Conservation (phyloP, 2,797 vertebrate species). For the Eremophila alpestris region DNA sequence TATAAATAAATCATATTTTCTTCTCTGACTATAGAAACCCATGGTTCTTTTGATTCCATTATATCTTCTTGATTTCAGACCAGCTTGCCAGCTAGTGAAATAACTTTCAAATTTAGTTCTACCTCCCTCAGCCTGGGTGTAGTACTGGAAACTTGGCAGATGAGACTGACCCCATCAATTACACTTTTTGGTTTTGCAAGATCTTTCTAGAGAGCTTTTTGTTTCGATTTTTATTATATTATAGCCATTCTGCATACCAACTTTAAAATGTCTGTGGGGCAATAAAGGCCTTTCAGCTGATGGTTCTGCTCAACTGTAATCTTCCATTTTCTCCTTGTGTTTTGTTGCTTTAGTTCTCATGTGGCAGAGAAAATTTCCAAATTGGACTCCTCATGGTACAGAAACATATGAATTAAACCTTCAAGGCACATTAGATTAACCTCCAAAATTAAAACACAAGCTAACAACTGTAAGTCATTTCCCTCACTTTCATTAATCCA, state of each 20-base stretch:
- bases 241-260: background rate
- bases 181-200: background rate
- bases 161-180: background rate
- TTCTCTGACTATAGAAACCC: background rate
- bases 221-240: background rate
- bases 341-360: background rate
- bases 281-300: background rate
- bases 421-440: background rate
- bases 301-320: background rate
- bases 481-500: background rate
- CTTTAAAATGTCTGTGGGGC: background rate
- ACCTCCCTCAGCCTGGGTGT: background rate
- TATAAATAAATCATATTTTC: background rate
- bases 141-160: constrained; percentile 14
- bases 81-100: background rate
- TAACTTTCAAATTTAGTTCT: constrained; percentile 4
- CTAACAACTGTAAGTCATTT: constrained; percentile 22
- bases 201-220: background rate
- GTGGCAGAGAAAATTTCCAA: background rate
- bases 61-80: background rate
- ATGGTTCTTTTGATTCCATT: background rate
- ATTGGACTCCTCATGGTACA: background rate
- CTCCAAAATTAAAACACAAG: background rate
- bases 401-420: constrained; percentile 9
- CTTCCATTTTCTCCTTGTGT: background rate